Conservation (phyloP, 1,140 invertebrate species). For the Mesaphorura yosii region DNA sequence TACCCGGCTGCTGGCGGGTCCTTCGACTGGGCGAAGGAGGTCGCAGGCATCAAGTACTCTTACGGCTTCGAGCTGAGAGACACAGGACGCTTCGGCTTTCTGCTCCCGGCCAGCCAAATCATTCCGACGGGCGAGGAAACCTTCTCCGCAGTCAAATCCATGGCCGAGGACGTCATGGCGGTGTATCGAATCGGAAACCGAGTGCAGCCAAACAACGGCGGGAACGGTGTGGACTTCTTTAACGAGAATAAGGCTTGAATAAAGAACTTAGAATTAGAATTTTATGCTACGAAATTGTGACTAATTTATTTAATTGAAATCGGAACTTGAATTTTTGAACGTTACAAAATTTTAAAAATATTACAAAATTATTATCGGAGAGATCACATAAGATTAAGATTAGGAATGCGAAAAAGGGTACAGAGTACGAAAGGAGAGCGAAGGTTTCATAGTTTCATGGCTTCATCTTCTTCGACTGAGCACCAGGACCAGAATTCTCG, state of each 20-base stretch:
- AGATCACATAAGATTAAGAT: too few relatives aligned
- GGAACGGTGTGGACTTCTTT: background rate
- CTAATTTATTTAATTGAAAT: too few relatives aligned
- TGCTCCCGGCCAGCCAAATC: conserved; percentile 24
- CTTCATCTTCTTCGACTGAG: too few relatives aligned
- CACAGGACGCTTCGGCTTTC: conserved; percentile 22
- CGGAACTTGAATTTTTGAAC: too few relatives aligned
- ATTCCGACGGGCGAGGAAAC: conserved; percentile 26
- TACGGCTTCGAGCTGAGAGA: conserved; percentile 30
- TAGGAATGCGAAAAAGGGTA: too few relatives aligned
- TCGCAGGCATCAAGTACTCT: conserved; percentile 34
- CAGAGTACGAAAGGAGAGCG: too few relatives aligned
- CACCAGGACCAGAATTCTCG: too few relatives aligned
- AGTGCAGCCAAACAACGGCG: background rate
- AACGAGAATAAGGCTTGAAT: background rate
- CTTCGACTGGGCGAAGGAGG: conserved; percentile 32
- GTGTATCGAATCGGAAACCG: conserved; percentile 11
- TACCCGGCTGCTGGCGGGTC: conserved; percentile 26
- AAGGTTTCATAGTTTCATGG: too few relatives aligned
- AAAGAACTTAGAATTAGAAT: too few relatives aligned
- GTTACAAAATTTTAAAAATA: too few relatives aligned
- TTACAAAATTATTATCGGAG: too few relatives aligned
- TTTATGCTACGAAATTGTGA: too few relatives aligned
- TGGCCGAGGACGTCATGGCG: conserved; percentile 23
- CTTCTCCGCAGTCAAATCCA: conserved; percentile 26